phyloP scores from a whole-genome alignment of 2,797 vertebrate species.

The Microcaecilia unicolor region DNA sequence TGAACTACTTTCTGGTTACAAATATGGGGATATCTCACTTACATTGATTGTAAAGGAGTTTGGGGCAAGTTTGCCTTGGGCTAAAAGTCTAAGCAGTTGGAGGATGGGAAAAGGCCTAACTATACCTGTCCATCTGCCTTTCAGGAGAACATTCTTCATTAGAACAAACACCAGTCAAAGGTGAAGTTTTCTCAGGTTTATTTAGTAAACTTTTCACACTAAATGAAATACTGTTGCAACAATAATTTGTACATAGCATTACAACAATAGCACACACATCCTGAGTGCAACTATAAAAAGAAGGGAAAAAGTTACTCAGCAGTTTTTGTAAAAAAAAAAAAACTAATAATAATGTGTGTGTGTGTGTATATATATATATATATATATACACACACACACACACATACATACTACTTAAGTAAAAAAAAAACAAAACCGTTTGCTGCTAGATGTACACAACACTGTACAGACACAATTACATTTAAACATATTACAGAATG shows the following conservation, averaged over 20 bases:
- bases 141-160: neutral
- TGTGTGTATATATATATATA: too few species aligned
- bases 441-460: constrained; percentile 23
- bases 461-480: constrained; percentile 15
- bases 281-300: constrained; percentile 6
- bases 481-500: constrained; percentile 7
- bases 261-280: constrained; percentile 19
- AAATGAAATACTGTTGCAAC: constrained; percentile 26
- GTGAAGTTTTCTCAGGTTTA: constrained; percentile 25
- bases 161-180: neutral
- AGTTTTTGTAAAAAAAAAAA: constrained; percentile 1
- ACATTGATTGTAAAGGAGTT: too few species aligned
- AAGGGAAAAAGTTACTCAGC: constrained; percentile 5
- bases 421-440: constrained; percentile 21
- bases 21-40: too few species aligned
- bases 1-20: too few species aligned
- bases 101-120: too few species aligned
- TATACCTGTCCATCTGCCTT: too few species aligned
- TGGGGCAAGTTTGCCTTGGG: too few species aligned
- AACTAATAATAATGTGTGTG: too few species aligned
- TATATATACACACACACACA: too few species aligned
- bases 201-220: constrained; percentile 42
- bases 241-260: constrained; percentile 20
- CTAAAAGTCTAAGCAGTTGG: too few species aligned
- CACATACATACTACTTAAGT: constrained; percentile 19